Evolutionary conservation across 2,888 invertebrate genomes (phyloP), one percentile per base, ranked within the genome.

Genomic region (Pimpla rufipes): DNA sequence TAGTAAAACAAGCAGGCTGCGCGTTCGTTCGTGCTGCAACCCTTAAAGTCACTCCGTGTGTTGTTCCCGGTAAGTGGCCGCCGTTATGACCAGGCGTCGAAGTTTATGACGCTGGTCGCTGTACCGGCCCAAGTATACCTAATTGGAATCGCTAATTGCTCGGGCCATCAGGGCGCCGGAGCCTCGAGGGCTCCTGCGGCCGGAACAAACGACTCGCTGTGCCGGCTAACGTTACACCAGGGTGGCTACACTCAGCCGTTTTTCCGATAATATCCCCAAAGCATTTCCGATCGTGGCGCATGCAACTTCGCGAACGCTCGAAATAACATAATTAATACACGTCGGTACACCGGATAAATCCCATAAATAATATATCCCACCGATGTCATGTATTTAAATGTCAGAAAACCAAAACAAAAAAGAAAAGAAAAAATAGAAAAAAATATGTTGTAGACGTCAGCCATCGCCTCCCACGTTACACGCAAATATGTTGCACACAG

Each of bases 61-160:
- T 55, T 52, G 77, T 66, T 16, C 40, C n/a, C 76, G 83, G 55
- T 83, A 83, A 83, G 83, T 83, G 79, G 76, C 59, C 71, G 42
- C 59, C 52, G 76, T 71, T 77, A 68, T 77, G 45, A 80, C 73
- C 73, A 37, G 59, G 57, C 71, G 45, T 45, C 79, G 76, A 79
- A 71, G 67, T 83, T 83, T 79, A 83, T 79, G 76, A 71, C 18
- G 71, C 71, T 40, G 13, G 37, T 21, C 40, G 35, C n/a, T 71
- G 29, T 66, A 67, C 55, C 23, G 45, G 55, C 57, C 29, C 71
- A 67, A 77, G 77, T 78, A 78, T 62, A 76, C 59, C 83, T 84
- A 86, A 86, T 86, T 86, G 85, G 84, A 85, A 84, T 84, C 81
- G 84, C 84, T 85, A 85, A 86, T 86, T 83, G 80, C 66, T 83